phyloP scores from a whole-genome alignment of 2,888 invertebrate genomes.

The Eristalinus aeneus region DNA sequence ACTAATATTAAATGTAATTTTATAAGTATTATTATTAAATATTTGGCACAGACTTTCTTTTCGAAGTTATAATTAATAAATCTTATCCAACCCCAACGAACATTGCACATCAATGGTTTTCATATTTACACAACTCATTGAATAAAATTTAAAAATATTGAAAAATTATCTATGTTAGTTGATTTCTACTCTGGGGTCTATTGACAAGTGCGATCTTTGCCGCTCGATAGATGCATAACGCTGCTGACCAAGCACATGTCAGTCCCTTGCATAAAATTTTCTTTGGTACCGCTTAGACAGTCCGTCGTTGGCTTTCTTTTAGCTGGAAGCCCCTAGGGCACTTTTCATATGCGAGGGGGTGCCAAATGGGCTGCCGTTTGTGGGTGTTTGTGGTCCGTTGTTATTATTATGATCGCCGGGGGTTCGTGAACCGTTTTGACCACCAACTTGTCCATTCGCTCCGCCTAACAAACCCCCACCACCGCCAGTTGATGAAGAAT shows the following conservation, averaged over 20 bases:
- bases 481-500: conserved; percentile 77
- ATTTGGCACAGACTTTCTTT: conserved; percentile 64
- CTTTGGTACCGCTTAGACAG: conserved; percentile 80
- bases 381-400: conserved; percentile 78
- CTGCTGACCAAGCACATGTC: conserved; percentile 40
- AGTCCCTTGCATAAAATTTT: conserved; percentile 77
- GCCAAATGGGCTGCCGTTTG: conserved; percentile 78
- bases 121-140: conserved; percentile 56
- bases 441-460: conserved; percentile 72
- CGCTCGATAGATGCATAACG: conserved; percentile 24
- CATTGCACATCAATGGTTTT: conserved; percentile 63
- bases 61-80: conserved; percentile 60
- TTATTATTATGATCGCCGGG: conserved; percentile 79
- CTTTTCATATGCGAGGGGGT: conserved; percentile 80
- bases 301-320: conserved; percentile 79
- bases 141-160: conserved; percentile 43
- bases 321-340: conserved; percentile 80
- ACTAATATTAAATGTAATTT: conserved; percentile 70
- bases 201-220: conserved; percentile 31
- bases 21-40: conserved; percentile 25
- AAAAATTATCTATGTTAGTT: conserved; percentile 52
- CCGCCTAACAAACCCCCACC: conserved; percentile 73
- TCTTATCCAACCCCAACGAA: conserved; percentile 58
- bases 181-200: conserved; percentile 31
- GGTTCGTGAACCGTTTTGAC: conserved; percentile 77